Evolutionary conservation across 2,888 invertebrate species (phyloP).

Genomic region (Globia sparganii): DNA sequence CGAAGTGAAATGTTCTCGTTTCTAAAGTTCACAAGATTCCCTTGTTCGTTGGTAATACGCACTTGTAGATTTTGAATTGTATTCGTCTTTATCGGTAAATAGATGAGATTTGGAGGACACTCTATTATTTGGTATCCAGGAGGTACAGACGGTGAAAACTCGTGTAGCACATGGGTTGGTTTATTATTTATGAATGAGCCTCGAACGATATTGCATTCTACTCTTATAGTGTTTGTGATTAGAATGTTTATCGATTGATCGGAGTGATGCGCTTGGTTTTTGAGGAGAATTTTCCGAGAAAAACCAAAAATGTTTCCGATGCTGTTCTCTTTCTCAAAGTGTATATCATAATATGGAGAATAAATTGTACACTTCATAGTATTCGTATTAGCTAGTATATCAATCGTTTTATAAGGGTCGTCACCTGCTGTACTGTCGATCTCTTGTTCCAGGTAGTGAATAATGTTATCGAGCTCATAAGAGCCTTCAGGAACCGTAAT

Average conservation of each 20-base stretch:
- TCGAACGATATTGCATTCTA: slow-evolving; percentile 42
- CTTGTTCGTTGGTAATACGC: background rate
- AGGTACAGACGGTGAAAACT: slow-evolving; percentile 5
- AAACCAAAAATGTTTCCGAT: slow-evolving; percentile 23
- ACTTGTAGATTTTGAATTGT: slow-evolving; percentile 3
- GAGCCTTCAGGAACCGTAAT: slow-evolving; percentile 23
- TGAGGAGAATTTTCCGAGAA: slow-evolving; percentile 11
- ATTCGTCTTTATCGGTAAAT: background rate
- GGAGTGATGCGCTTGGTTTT: background rate
- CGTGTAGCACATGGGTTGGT: slow-evolving; percentile 35
- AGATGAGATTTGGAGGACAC: slow-evolving; percentile 4
- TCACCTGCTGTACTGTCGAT: background rate
- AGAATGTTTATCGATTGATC: slow-evolving; percentile 1
- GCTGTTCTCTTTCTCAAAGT: slow-evolving; percentile 9
- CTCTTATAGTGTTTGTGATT: slow-evolving; percentile 30
- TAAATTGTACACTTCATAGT: background rate
- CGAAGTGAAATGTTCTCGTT: slow-evolving; percentile 6
- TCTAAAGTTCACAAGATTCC: slow-evolving; percentile 7
- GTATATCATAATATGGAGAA: slow-evolving; percentile 5
- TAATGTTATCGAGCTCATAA: background rate
- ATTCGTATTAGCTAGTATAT: slow-evolving; percentile 5
- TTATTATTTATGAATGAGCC: slow-evolving; percentile 46
- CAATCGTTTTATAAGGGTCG: background rate
- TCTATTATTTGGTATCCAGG: slow-evolving; percentile 1
- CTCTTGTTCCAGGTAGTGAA: slow-evolving; percentile 1